Base-by-base conservation (phyloP, 2,113 vertebrate genomes). In the Lagenorhynchus albirostris region DNA sequence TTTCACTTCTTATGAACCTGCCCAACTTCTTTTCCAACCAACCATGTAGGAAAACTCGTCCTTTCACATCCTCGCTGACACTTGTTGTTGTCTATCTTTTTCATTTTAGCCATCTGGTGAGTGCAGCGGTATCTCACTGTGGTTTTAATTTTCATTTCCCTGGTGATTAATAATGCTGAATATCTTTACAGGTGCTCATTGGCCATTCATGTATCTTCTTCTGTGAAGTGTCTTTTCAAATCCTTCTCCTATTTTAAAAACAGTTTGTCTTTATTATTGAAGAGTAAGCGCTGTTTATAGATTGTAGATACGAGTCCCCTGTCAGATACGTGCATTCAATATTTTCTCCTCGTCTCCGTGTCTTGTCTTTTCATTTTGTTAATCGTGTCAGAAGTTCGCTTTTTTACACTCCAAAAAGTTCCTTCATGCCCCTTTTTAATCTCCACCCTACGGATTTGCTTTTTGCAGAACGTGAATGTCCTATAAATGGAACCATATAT, bases 101-200 rank as follows among this genome's bases (percentile, higher is more conserved):
- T n/a, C 36, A 53, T 58, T 47, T 23, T 47, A 21, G 44, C n/a
- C 41, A 12, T 44, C 47, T 4, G 26, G 23, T 6, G 33, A 62
- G 41, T 2, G 26, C 2, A n/a, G 74, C 5, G 7, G 13, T 13
- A 21, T 7, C 26, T 50, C 21, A 0, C 2, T 14, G 33, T 5
- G 26, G 76, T 62, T 53, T 68, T 68, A 8, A n/a, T 36, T 15
- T 55, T 41, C 83, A 6, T 25, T 18, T 36, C 44, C n/a, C 53
- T 38, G 89, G 36, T 4, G 41, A 33, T 8, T 11, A 71, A 31
- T 2, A 62, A 31, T 0, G 25, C 38, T 25, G 13, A 6, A 14
- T 87, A 44, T n/a, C 67, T 55, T 29, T 38, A 20, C 4, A 8
- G 0, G 18, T 20, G 13, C 77, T 33, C 18, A 73, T 4, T 9